Evolutionary conservation across 2,888 invertebrate genomes (phyloP), one percentile per base, ranked within the genome.

Genomic region (Lamellibrachia satsuma): DNA sequence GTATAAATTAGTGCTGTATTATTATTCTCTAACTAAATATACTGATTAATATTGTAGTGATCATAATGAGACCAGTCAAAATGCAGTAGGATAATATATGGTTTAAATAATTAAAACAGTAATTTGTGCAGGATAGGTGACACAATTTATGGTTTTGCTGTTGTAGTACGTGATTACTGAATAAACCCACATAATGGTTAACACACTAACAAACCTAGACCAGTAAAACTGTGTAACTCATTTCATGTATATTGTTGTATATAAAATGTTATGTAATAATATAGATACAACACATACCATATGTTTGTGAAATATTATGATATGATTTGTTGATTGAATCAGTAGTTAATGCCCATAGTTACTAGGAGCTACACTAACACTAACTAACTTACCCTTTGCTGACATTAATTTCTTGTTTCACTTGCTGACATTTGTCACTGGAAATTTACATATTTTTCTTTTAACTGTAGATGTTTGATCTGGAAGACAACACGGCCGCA

Each of bases 391-490:
- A 55, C 55, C 55, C 55, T 55, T 9, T 3, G 55, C 55, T 55
- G 8, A 55, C 55, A 55, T 55, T 55, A 9, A 9, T 55, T 55
- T 55, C 9, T 55, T 9, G 2, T 9, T 55, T 9, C 9, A 9
- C 9, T 55, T 9, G 9, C 6, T 75, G 15, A 75, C 15, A 75
- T 75, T 15, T 75, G 22, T 75, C n/a, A 75, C 55, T 55, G 8
- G 8, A 55, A 55, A 55, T 55, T 75, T n/a, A 22, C 22, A 4
- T 22, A 39, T 39, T 52, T 90, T 27, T 3, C n/a, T 90, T 57
- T 92, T 93, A 57, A 51, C 94, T 94, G 3, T 94, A 96, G 96
- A 93, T 96, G 90, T 95, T 95, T 93, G 95, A 95, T 92, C 93
- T 96, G 91, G 95, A 96, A 55, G 94, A 95, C 15, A 93, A 94